phyloP scores from a whole-genome alignment of 2,113 vertebrate genomes.

The Ellobius talpinus region DNA sequence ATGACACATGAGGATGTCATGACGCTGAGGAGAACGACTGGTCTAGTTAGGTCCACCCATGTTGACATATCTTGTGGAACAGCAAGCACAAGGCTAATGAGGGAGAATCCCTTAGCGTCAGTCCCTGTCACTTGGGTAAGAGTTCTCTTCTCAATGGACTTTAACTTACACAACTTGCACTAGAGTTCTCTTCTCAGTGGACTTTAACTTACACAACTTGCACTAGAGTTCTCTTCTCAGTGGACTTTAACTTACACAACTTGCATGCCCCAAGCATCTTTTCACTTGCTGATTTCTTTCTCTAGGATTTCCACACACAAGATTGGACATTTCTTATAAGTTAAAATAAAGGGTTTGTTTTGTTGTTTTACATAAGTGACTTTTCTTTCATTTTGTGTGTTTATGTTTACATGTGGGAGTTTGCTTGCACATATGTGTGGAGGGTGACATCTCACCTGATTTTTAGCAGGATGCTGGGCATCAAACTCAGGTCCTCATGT shows the following conservation, averaged over 20 bases:
- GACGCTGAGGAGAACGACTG: slow-evolving; percentile 54
- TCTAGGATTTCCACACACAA: slow-evolving; percentile 25
- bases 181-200: slow-evolving; percentile 18
- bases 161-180: neutral
- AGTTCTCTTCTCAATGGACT: slow-evolving; percentile 27
- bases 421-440: neutral
- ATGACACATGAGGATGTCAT: slow-evolving; percentile 53
- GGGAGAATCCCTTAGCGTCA: neutral
- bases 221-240: slow-evolving; percentile 27
- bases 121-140: slow-evolving; percentile 13
- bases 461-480: neutral
- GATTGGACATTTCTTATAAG: neutral
- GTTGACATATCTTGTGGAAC: slow-evolving; percentile 24
- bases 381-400: neutral
- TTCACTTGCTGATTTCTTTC: neutral
- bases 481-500: neutral
- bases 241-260: neutral
- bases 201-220: neutral
- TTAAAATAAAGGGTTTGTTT: neutral
- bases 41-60: slow-evolving; percentile 46
- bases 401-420: neutral
- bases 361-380: neutral
- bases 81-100: slow-evolving; percentile 42
- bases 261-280: slow-evolving; percentile 32
- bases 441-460: neutral